Conservation (phyloP, 2,888 invertebrate genomes). For the Napeogenes sylphis region DNA sequence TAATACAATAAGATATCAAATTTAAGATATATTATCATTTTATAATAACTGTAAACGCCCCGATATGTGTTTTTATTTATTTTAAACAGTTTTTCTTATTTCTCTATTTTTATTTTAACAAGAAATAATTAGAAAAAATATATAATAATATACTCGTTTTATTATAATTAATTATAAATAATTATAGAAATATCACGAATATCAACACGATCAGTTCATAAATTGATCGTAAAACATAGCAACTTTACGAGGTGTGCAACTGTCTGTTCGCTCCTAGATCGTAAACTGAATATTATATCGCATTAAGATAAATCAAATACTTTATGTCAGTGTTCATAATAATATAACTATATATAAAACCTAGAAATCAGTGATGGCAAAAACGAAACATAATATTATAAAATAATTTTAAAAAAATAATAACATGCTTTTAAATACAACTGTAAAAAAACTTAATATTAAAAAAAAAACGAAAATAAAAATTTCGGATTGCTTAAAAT, state of each 20-base stretch:
- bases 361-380: not conserved
- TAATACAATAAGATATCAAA: not conserved
- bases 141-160: not conserved
- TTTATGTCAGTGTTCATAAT: not conserved
- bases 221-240: constrained; percentile 14
- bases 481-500: not conserved
- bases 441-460: too few species aligned
- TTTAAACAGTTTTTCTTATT: not conserved
- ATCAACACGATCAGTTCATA: constrained; percentile 9
- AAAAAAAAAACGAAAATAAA: not conserved
- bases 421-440: too few species aligned
- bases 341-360: not conserved
- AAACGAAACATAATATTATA: not conserved
- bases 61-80: too few species aligned
- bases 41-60: too few species aligned
- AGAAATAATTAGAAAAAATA: too few species aligned
- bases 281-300: constrained; percentile 10
- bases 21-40: too few species aligned
- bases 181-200: not conserved
- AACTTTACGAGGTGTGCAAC: constrained; percentile 27
- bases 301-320: not conserved
- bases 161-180: not conserved
- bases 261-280: constrained; percentile 16
- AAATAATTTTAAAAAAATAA: not conserved
- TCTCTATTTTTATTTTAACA: not conserved